Evolutionary conservation across 2,888 invertebrate species (phyloP), one percentile per base, ranked within the genome.

Genomic region (Eupithecia tripunctaria): DNA sequence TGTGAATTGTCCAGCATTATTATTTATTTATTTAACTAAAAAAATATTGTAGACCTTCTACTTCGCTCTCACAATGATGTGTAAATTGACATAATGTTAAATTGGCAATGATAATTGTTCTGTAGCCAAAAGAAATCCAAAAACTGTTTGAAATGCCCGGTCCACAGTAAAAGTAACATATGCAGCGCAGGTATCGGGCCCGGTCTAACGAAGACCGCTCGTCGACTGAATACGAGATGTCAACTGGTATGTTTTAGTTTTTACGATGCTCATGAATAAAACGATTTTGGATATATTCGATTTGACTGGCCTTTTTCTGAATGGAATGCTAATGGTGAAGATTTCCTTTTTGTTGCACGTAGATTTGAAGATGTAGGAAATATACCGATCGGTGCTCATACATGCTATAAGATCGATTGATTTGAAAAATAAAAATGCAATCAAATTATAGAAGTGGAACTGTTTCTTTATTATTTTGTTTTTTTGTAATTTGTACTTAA

Each of bases 121-220:
- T 15, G 41, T 41, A 41, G 41, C 41, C 41, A 43, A 62, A 32
- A 36, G 3, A 63, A 29, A n/a, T 10, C 5, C 3, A 25, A 25
- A 36, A 64, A 12, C 8, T 10, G 38, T 64, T 25, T 2, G 64
- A 15, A 41, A 0, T 14, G 64, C 38, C 38, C 25, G 38, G 10
- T 36, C 21, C 21, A 15, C 12, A 1, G 12, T 14, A 21, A n/a
- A 25, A 38, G 83, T 92, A 93, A 93, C 94, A 93, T 94, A 94
- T 93, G 94, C 94, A 92, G 91, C 78, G 89, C 92, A 93, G 94
- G 94, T 93, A 91, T 88, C 87, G 89, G 88, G 82, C 82, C 47
- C 84, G 86, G 81, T 84, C 93, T 94, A 94, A 94, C 94, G 94
- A 94, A 91, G 86, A 86, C 84, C 79, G 89, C 84, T 88, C 91